phyloP scores from a whole-genome alignment of 2,113 vertebrate genomes.

The Halcyon senegalensis region DNA sequence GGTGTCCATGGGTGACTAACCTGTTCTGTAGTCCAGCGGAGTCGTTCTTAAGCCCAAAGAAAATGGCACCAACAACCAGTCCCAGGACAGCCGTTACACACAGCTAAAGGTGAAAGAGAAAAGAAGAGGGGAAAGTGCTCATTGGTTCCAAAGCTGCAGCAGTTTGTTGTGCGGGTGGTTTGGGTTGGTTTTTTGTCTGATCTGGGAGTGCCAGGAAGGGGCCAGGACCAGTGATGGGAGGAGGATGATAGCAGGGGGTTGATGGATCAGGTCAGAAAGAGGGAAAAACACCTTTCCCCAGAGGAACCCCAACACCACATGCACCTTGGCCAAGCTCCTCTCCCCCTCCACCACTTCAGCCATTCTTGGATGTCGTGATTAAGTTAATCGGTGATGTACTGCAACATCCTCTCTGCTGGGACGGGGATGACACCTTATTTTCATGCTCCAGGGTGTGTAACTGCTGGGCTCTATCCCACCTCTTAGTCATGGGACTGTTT shows the following conservation, averaged over 20 bases:
- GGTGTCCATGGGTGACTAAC: constrained; percentile 66
- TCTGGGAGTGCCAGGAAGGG: neutral
- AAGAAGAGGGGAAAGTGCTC: neutral
- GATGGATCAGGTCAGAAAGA: neutral
- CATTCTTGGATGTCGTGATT: neutral
- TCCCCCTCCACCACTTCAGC: neutral
- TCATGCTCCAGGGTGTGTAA: neutral
- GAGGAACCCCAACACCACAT: neutral
- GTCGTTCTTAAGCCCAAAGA: constrained; percentile 78
- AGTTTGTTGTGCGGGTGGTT: too few species aligned
- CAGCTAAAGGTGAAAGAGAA: constrained; percentile 69
- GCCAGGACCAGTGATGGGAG: neutral
- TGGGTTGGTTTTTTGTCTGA: too few species aligned
- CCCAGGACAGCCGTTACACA: constrained; percentile 80
- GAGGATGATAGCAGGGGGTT: neutral
- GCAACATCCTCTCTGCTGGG: neutral
- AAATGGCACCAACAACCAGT: constrained; percentile 86
- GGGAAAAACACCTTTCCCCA: neutral
- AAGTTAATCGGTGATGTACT: neutral
- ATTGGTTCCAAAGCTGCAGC: neutral
- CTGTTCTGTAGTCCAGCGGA: constrained; percentile 87
- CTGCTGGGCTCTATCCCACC: neutral
- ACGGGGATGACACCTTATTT: neutral
- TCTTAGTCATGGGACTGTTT: neutral
- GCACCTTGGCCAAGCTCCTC: neutral